A percentile compares a stretch with the other conserved stretches of the same genome.
phyloP scores from a whole-genome alignment of 2,888 invertebrate genomes.

The Mesorhabditis spiculigera region DNA sequence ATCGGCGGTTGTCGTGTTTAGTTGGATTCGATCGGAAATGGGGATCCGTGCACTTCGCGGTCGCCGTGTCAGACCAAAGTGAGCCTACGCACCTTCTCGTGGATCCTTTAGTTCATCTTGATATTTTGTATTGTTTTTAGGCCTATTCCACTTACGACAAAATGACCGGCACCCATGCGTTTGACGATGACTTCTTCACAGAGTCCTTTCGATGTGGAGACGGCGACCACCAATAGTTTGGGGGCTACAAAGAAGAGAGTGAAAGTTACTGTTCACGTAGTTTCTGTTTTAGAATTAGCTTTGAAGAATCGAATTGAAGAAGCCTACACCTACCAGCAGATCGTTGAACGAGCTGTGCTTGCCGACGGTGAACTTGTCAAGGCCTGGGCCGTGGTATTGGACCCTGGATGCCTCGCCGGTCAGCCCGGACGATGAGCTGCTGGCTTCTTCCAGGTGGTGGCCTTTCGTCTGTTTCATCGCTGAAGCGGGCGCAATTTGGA shows the following conservation, averaged over 20 bases:
- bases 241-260: constrained; percentile 65
- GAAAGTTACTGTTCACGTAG: background rate
- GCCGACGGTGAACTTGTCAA: constrained; percentile 88
- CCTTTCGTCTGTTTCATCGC: constrained; percentile 76
- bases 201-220: constrained; percentile 92
- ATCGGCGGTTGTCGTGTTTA: background rate
- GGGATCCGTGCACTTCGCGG: constrained; percentile 49
- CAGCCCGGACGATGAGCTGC: too few species aligned
- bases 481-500: constrained; percentile 71
- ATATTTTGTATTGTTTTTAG: background rate
- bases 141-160: constrained; percentile 19
- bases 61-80: constrained; percentile 57
- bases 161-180: constrained; percentile 52
- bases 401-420: constrained; percentile 20
- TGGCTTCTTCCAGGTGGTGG: constrained; percentile 26
- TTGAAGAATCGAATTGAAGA: background rate
- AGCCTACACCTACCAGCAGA: constrained; percentile 76
- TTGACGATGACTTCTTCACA: constrained; percentile 87
- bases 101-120: constrained; percentile 41
- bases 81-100: constrained; percentile 48
- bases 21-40: constrained; percentile 34
- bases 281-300: background rate
- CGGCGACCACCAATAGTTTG: constrained; percentile 90
- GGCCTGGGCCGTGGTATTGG: constrained; percentile 79
- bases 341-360: constrained; percentile 87